phyloP scores from a whole-genome alignment of 2,888 invertebrate genomes.

The Sphaerophoria taeniata region DNA sequence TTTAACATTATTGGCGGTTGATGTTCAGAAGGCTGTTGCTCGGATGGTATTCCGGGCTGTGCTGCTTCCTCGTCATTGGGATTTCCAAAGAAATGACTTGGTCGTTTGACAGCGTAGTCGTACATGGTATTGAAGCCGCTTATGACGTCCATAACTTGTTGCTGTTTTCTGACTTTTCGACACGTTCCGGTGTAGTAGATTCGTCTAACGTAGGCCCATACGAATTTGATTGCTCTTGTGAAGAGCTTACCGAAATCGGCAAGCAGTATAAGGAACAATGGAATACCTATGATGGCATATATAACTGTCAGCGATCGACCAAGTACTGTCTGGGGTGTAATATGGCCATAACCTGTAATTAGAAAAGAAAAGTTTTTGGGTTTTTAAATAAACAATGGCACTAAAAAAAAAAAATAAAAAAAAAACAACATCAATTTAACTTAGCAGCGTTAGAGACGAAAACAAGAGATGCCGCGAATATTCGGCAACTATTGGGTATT shows the following conservation, averaged over 20 bases:
- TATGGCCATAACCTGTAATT: constrained; percentile 96
- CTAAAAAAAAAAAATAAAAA: not conserved
- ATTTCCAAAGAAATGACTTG: constrained; percentile 85
- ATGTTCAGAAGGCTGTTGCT: constrained; percentile 75
- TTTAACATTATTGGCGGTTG: not conserved
- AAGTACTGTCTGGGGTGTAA: constrained; percentile 93
- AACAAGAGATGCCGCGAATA: too few species aligned
- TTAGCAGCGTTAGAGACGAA: too few species aligned
- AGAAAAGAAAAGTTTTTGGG: not conserved
- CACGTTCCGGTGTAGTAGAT: constrained; percentile 94
- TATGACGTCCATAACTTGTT: constrained; percentile 91
- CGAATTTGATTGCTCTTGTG: constrained; percentile 94
- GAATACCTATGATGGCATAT: constrained; percentile 97
- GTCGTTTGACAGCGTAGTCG: constrained; percentile 90
- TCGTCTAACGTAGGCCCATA: constrained; percentile 93
- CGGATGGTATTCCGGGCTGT: constrained; percentile 75
- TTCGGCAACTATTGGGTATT: too few species aligned
- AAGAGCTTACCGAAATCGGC: constrained; percentile 98
- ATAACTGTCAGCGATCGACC: constrained; percentile 95
- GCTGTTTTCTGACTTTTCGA: constrained; percentile 89
- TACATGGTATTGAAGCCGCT: constrained; percentile 92
- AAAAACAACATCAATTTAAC: too few species aligned
- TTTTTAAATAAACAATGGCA: not conserved
- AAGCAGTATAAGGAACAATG: constrained; percentile 95
- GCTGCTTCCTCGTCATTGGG: constrained; percentile 81